Conservation (phyloP, 2,113 vertebrate genomes). For the Mesembrinibis cayennensis region DNA sequence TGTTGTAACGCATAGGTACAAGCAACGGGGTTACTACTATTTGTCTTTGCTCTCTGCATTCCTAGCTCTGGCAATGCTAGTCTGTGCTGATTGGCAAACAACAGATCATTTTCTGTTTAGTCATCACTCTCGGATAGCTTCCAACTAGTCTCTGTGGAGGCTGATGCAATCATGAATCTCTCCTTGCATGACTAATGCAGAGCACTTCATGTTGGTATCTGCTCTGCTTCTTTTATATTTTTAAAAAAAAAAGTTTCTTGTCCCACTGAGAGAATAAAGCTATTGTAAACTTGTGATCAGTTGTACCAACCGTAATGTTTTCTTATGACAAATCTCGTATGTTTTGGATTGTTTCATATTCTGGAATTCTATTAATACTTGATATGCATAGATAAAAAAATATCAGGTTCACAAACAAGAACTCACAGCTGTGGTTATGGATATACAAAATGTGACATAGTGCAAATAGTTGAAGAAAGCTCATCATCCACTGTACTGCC, state of each 20-base stretch:
- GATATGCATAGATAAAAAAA: neutral
- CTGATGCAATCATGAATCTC: conserved; percentile 22
- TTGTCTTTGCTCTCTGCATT: neutral
- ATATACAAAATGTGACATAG: neutral
- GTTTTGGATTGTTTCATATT: neutral
- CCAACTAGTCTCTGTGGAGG: neutral
- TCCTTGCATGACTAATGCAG: neutral
- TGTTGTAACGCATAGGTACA: neutral
- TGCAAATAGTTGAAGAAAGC: neutral
- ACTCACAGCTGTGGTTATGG: neutral
- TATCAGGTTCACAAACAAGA: neutral
- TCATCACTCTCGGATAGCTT: conserved; percentile 6
- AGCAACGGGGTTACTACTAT: neutral
- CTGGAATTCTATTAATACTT: neutral
- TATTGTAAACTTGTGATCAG: neutral
- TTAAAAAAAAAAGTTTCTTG: neutral
- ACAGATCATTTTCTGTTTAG: conserved; percentile 37
- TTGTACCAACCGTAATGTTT: neutral
- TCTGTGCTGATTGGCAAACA: neutral
- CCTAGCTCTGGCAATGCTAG: neutral
- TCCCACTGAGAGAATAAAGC: neutral
- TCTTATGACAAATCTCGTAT: neutral
- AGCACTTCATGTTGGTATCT: neutral
- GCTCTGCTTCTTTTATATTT: neutral
- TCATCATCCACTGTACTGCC: neutral